Base-by-base conservation (phyloP, 2,797 vertebrate species). In the Lates japonicus region DNA sequence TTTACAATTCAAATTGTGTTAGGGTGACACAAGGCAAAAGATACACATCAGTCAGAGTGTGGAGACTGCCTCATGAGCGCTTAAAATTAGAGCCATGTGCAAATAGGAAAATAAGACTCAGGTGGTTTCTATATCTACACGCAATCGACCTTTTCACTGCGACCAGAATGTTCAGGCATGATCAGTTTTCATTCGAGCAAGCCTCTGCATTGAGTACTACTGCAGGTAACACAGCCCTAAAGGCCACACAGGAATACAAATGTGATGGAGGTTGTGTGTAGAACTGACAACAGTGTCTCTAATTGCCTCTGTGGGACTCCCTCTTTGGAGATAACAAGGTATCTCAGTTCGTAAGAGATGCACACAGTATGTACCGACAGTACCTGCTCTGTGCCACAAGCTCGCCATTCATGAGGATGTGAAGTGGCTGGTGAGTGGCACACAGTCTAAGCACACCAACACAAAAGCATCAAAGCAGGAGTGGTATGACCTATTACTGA, bases 1-100 rank as follows among this genome's bases (percentile, higher is more conserved):
- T 91, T 91, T 91, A 69, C 87, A 85, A 87, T 74, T 82, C 84
- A 92, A 92, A 91, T 69, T 0, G 20, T 8, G 14, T 64, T 5
- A 14, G 9, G 33, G 22, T 4, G 55, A 51, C 41, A 73, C 19
- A 33, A 3, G 59, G 37, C 16, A 20, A 16, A 29, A 74, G 48
- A 69, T 16, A 55, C 48, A 25, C 31, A 41, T 25, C 11, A 0
- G 25, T 31, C 49, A 68, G 20, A 9, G 12, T 13, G 7, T 2
- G 25, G 41, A 35, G 55, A 35, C 41, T 13, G 42, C 35, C 51
- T 12, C 3, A 25, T 1, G 25, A 39, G 37, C 17, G 39, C 29
- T 65, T 81, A 57, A 41, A 57, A 57, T 62, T 20, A 11, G 35
- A 19, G 52, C 13, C 12, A n/a, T 14, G 5, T 19, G 51, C 19